Base-by-base conservation (phyloP, 2,888 invertebrate genomes). In the Ichneumoninae sp. region DNA sequence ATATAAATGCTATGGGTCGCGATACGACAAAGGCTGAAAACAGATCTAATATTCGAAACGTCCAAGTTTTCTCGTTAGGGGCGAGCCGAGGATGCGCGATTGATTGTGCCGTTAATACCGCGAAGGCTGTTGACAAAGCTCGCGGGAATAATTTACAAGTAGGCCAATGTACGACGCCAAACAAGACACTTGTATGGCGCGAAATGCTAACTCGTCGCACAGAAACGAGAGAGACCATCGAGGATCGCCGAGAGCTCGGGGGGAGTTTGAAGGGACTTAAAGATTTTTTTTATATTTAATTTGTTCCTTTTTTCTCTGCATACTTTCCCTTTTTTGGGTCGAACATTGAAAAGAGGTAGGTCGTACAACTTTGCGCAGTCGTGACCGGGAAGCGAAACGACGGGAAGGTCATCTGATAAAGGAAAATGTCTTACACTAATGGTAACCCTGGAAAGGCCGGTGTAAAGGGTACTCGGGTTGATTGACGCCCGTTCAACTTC, bases 61-160 rank as follows among this genome's bases (percentile, higher is more conserved):
- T 33, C 16, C 33, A 4, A 22, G 26, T 26, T 62, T 62, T 62
- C 22, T 60, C 30, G 26, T 22, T 30, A 60, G 60, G 16, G 6
- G 4, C 1, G 44, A 44, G 16, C n/a, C 26, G 30, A 30, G 22
- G 30, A 30, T 30, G 30, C 60, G 4, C 10, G 22, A 30, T 62
- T 33, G 6, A 30, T 26, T 62, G 16, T 30, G 33, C 7, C 5
- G 33, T 57, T 57, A 22, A 57, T 57, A 4, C 22, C 26, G 13
- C 22, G 57, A 22, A 57, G 57, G 22, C 19, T 8, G 13, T 13
- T 26, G 22, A 22, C 57, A 26, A 57, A 57, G 57, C 57, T 57
- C 57, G 22, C 22, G 13, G 57, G 57, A 16, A 13, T 26, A 57
- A 57, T 57, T 57, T 57, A 57, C 57, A 57, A 57, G 22, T 57